Conservation (phyloP, 1,140 invertebrate species). For the Lepeophtheirus salmonis region DNA sequence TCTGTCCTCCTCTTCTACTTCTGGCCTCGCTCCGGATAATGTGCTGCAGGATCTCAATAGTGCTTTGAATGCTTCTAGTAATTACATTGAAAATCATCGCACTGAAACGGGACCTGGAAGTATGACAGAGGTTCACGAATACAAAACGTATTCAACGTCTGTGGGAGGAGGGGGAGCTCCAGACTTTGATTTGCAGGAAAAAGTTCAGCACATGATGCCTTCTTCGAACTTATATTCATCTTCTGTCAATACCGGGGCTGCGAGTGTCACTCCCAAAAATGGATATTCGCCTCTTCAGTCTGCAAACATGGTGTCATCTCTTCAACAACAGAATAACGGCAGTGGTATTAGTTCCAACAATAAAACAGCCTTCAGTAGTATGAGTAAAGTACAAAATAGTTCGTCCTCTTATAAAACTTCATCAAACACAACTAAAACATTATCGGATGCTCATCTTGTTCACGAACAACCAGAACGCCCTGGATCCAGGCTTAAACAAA, state of each 20-base stretch:
- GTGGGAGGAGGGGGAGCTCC: not conserved
- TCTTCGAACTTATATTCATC: no score
- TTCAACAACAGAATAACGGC: not conserved
- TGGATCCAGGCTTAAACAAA: constrained; percentile 10
- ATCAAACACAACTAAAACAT: not conserved
- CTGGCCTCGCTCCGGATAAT: constrained; percentile 6
- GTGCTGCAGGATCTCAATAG: constrained; percentile 3
- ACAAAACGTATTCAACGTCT: constrained; percentile 1
- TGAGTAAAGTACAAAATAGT: no score
- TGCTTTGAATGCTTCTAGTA: constrained; percentile 10
- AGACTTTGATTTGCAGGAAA: constrained; percentile 5
- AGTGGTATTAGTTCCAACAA: not conserved
- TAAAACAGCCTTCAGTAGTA: not conserved
- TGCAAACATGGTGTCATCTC: constrained; percentile 11
- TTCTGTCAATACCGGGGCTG: no score
- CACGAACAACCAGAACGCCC: not conserved
- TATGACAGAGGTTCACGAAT: constrained; percentile 1
- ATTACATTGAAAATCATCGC: constrained; percentile 11
- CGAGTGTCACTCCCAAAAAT: no score
- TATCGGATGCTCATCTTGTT: not conserved
- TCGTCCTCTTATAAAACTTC: no score
- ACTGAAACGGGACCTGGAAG: not conserved
- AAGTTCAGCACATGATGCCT: constrained; percentile 16
- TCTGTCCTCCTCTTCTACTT: not conserved
- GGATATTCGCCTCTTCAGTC: not conserved